phyloP scores from a whole-genome alignment of 1,140 invertebrate genomes.

The Drosophila pandora region DNA sequence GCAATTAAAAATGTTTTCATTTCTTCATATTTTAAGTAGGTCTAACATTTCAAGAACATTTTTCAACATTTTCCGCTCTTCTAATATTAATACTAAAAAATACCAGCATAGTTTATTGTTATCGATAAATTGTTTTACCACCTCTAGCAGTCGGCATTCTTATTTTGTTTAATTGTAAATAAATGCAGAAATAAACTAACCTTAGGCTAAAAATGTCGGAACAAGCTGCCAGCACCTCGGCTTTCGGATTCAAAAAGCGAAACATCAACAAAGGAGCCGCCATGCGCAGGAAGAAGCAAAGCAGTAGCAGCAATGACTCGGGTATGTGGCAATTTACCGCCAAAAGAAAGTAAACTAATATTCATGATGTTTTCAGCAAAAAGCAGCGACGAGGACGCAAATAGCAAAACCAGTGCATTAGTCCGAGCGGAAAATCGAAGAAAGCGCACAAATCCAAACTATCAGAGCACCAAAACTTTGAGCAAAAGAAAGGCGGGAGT shows the following conservation, averaged over 20 bases:
- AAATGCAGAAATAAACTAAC: neutral
- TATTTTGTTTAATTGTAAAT: conserved; percentile 1
- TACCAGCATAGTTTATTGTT: neutral
- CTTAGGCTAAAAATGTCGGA: conserved; percentile 57
- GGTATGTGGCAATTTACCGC: conserved; percentile 49
- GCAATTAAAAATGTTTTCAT: no score
- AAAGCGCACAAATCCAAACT: conserved; percentile 86
- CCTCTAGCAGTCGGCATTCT: neutral
- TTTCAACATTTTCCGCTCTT: no score
- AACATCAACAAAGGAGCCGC: conserved; percentile 66
- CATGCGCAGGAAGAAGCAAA: conserved; percentile 66
- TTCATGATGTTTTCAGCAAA: conserved; percentile 31
- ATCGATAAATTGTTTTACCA: neutral
- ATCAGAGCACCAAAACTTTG: conserved; percentile 85
- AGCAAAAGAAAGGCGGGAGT: conserved; percentile 67
- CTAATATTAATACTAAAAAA: neutral
- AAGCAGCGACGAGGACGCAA: conserved; percentile 68
- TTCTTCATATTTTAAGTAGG: no score
- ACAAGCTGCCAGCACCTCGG: conserved; percentile 49
- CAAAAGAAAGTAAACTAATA: conserved; percentile 2
- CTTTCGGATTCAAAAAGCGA: conserved; percentile 77
- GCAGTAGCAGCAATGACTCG: conserved; percentile 63
- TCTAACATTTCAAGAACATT: no score
- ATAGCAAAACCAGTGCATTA: conserved; percentile 77
- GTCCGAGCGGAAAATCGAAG: conserved; percentile 85